phyloP scores from a whole-genome alignment of 2,888 invertebrate species.

The Rhopalosiphum nymphaeae region DNA sequence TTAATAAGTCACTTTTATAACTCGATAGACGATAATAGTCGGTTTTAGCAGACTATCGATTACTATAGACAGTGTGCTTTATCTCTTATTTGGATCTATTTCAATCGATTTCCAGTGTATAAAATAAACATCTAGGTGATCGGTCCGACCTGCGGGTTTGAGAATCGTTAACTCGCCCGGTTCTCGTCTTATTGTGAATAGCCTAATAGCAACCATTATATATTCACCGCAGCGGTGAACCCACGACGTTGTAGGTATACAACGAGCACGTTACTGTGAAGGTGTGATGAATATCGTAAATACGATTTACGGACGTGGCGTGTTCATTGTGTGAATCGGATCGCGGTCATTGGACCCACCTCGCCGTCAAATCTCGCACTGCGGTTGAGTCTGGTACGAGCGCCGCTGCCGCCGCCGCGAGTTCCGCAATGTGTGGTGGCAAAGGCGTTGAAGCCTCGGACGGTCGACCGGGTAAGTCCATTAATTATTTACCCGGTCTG shows the following conservation, averaged over 20 bases:
- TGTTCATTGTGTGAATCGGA: background rate
- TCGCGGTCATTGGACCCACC: background rate
- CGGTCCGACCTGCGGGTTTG: background rate
- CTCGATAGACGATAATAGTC: background rate
- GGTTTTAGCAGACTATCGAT: background rate
- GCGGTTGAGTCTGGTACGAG: background rate
- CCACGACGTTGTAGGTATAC: background rate
- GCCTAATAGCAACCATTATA: background rate
- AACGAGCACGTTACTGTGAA: background rate
- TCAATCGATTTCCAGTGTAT: background rate
- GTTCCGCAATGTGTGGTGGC: background rate
- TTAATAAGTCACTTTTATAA: background rate
- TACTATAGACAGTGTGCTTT: background rate
- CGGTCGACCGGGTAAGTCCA: background rate
- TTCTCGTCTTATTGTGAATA: background rate
- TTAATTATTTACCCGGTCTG: slow-evolving; percentile 42
- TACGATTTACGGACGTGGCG: background rate
- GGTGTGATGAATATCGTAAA: background rate
- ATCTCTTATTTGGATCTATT: background rate
- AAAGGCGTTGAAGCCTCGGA: background rate
- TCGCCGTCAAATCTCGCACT: background rate
- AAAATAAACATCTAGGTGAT: background rate
- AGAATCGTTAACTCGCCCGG: background rate
- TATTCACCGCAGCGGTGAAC: background rate
- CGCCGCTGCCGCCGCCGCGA: background rate